Percentiles rank a stretch among this genome's conserved stretches.
Conservation (phyloP, 2,113 vertebrate species). For the Apeltes quadracus region DNA sequence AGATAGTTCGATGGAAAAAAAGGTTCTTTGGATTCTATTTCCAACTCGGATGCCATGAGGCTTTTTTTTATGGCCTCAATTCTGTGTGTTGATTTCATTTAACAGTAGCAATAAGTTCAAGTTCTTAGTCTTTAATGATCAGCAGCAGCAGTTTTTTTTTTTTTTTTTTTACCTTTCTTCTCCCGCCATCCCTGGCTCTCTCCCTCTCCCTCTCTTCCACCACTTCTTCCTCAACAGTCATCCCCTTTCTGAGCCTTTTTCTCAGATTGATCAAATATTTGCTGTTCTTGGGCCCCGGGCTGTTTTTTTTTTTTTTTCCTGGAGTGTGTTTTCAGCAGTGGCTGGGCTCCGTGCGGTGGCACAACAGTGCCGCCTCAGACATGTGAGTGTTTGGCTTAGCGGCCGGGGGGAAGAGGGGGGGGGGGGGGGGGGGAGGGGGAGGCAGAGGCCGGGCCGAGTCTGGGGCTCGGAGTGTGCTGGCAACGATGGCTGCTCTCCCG, state of each 20-base stretch:
- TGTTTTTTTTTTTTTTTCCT: constrained; percentile 66
- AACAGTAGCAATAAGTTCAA: not conserved
- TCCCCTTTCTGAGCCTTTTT: constrained; percentile 49
- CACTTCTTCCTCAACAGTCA: constrained; percentile 35
- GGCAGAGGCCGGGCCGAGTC: constrained; percentile 50
- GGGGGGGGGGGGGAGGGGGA: no score
- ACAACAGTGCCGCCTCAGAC: constrained; percentile 74
- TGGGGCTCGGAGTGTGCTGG: constrained; percentile 48
- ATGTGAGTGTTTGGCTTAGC: constrained; percentile 75
- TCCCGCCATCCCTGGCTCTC: constrained; percentile 20
- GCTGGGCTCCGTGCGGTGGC: constrained; percentile 43
- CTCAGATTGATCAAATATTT: constrained; percentile 78
- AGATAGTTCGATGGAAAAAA: not conserved
- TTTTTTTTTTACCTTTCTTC: no score
- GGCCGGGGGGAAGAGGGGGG: constrained; percentile 35
- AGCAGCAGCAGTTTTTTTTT: no score
- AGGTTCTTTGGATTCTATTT: not conserved
- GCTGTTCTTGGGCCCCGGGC: constrained; percentile 64
- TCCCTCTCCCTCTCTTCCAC: constrained; percentile 3
- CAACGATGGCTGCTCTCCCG: constrained; percentile 51
- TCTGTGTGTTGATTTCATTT: not conserved
- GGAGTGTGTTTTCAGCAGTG: constrained; percentile 70
- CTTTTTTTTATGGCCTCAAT: no score
- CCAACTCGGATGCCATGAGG: no score
- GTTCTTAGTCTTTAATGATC: no score